Evolutionary conservation across 2,888 invertebrate species (phyloP).

Genomic region (Tetramorium bicarinatum): DNA sequence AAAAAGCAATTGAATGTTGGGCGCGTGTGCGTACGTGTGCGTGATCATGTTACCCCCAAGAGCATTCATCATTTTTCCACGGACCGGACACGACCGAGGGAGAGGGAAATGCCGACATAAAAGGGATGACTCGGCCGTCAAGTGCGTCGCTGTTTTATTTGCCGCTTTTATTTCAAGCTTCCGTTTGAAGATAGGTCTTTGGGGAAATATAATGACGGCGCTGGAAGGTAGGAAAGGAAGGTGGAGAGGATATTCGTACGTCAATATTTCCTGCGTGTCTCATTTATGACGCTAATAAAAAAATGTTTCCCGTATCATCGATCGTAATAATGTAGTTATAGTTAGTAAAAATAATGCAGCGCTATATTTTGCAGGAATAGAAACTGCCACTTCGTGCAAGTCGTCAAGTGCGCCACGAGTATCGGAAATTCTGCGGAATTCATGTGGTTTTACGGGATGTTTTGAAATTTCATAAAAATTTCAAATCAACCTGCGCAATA

Average conservation of each 20-base stretch:
- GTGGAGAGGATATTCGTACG: background rate
- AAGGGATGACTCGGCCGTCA: slow-evolving; percentile 46
- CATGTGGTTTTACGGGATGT: background rate
- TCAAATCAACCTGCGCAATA: background rate
- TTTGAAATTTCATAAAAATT: background rate
- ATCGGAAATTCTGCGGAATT: slow-evolving; percentile 10
- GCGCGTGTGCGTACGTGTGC: slow-evolving; percentile 4
- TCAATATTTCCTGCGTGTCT: background rate
- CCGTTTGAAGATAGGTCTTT: slow-evolving; percentile 29
- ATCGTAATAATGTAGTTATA: background rate
- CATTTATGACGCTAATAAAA: slow-evolving; percentile 13
- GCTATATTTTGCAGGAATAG: background rate
- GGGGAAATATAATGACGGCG: slow-evolving; percentile 12
- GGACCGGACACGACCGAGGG: slow-evolving; percentile 22
- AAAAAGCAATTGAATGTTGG: slow-evolving; percentile 48
- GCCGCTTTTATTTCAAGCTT: slow-evolving; percentile 47
- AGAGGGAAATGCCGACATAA: slow-evolving; percentile 24
- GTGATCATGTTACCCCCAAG: slow-evolving; percentile 37
- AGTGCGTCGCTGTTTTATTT: slow-evolving; percentile 48
- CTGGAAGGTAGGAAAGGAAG: background rate
- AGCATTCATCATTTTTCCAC: slow-evolving; percentile 51
- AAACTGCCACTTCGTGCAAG: background rate
- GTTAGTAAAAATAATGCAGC: background rate
- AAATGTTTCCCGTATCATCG: background rate
- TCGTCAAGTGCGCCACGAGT: background rate